These are phyloP conservation scores for Pentamera pediparva DNA, from an alignment of 53 echinoderm and acorn worm species.

Conservation along the genomic window DNA sequence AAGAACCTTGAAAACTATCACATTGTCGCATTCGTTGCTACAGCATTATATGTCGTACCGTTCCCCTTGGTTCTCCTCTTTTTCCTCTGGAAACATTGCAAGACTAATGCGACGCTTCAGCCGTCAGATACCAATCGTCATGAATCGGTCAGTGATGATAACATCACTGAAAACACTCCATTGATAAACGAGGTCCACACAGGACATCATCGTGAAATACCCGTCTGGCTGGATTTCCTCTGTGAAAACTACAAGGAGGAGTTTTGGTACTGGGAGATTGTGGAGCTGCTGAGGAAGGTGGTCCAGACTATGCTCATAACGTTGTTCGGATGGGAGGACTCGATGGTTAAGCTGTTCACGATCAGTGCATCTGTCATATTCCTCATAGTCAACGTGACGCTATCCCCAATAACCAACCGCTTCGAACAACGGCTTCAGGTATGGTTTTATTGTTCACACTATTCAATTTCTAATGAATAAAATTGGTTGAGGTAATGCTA, in stretches of 20 bases:
- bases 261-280: not conserved
- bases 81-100: not conserved
- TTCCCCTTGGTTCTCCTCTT: not conserved
- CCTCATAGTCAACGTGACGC: not conserved
- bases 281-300: not conserved
- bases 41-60: not conserved
- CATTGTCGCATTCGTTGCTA: not conserved
- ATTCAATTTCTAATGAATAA: no score
- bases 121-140: not conserved
- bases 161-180: not conserved
- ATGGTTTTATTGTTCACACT: no score
- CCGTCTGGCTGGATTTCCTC: not conserved
- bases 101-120: no score
- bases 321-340: not conserved
- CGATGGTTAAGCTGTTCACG: not conserved
- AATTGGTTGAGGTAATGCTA: no score
- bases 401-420: not conserved
- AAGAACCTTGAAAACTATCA: not conserved
- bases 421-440: slow-evolving; percentile 2
- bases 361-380: not conserved
- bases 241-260: slow-evolving; percentile 1
- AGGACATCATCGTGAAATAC: not conserved
- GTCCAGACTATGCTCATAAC: not conserved
- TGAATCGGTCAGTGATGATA: not conserved
- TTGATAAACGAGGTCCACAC: not conserved